phyloP scores from a whole-genome alignment of 2,113 vertebrate genomes.

The Sceloporus tristichus region DNA sequence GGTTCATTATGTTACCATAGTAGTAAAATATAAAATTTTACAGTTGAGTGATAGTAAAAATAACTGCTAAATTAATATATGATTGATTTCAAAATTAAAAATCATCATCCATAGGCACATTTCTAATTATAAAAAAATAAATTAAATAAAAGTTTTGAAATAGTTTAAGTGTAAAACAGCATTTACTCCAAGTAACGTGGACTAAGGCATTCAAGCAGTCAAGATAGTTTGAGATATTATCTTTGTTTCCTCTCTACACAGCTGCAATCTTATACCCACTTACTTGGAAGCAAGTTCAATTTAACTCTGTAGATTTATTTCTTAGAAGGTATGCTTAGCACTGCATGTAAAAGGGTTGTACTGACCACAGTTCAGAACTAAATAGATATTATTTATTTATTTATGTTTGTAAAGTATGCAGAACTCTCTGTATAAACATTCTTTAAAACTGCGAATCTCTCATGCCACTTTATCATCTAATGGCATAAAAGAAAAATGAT shows the following conservation, averaged over 20 bases:
- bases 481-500: not conserved
- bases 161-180: conserved; percentile 53
- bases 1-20: conserved; percentile 65
- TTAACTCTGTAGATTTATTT: not conserved
- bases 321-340: not conserved
- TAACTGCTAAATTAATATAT: conserved; percentile 67
- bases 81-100: conserved; percentile 72
- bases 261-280: not conserved
- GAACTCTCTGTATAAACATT: not conserved
- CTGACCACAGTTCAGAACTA: not conserved
- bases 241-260: not conserved
- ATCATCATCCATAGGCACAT: conserved; percentile 41
- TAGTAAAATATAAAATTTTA: conserved; percentile 69
- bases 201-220: conserved; percentile 15
- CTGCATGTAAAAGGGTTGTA: not conserved
- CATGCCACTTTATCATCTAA: not conserved
- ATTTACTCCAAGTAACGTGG: conserved; percentile 46
- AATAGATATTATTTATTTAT: not conserved
- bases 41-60: conserved; percentile 58
- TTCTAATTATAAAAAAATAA: conserved; percentile 56
- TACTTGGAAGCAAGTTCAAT: not conserved
- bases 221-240: not conserved
- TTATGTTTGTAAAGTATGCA: not conserved
- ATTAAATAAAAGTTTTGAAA: conserved; percentile 54
- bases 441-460: too few relatives aligned